Conservation (phyloP, 64 coral and sea anemone species). For the Platygyra sinensis region DNA sequence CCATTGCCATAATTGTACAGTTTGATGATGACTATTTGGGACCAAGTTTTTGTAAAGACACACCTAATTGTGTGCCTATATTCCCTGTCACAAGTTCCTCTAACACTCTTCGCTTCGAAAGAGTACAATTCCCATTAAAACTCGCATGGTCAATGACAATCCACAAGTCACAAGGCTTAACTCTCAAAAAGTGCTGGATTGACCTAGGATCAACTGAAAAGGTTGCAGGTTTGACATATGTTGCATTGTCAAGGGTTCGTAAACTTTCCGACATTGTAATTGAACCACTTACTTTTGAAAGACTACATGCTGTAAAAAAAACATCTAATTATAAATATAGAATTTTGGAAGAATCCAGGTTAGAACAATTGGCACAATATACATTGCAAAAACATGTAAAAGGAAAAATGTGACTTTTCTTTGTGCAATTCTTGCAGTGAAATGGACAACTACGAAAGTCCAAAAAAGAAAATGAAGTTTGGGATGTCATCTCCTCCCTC, state of each 20-base stretch:
- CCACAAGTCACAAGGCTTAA: not conserved
- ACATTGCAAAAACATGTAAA: too few relatives aligned
- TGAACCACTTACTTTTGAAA: slow-evolving; percentile 28
- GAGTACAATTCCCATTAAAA: slow-evolving; percentile 19
- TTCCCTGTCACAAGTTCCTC: not conserved
- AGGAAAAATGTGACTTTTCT: too few relatives aligned
- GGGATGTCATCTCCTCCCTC: too few relatives aligned
- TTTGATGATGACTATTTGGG: slow-evolving; percentile 49
- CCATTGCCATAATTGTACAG: slow-evolving; percentile 49
- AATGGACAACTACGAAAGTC: too few relatives aligned
- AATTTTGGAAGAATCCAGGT: too few relatives aligned
- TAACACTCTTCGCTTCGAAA: not conserved
- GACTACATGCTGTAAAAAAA: slow-evolving; percentile 39
- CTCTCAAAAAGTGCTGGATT: slow-evolving; percentile 17
- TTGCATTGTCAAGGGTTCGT: slow-evolving; percentile 42
- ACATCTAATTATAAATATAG: slow-evolving; percentile 44
- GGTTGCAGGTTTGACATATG: slow-evolving; percentile 35
- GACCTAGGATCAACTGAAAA: slow-evolving; percentile 30
- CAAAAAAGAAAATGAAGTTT: too few relatives aligned
- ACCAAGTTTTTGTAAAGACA: slow-evolving; percentile 29
- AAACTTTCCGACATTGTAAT: slow-evolving; percentile 22
- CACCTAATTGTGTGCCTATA: slow-evolving; percentile 28
- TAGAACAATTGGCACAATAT: too few relatives aligned
- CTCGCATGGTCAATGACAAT: too few relatives aligned
- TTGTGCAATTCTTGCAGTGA: too few relatives aligned